Evolutionary conservation across 2,113 vertebrate genomes (phyloP).

Genomic region (Trochalopteron elliotii): DNA sequence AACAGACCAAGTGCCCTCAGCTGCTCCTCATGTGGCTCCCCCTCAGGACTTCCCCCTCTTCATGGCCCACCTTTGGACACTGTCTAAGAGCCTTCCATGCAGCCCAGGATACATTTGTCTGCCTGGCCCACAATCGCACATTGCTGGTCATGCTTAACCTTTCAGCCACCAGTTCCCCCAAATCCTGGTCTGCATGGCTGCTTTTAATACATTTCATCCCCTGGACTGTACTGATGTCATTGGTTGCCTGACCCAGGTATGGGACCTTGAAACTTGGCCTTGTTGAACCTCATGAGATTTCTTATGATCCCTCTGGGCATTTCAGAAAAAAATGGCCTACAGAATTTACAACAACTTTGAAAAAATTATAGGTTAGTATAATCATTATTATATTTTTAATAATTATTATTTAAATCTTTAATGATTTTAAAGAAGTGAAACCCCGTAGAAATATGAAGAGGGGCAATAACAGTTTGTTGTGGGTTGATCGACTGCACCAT

Average conservation of each 20-base stretch:
- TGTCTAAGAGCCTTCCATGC: background rate
- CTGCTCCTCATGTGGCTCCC: background rate
- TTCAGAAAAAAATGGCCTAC: background rate
- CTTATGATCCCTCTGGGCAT: no score
- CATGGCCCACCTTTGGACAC: rapidly evolving
- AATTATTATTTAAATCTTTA: background rate
- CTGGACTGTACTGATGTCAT: background rate
- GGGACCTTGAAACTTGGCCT: background rate
- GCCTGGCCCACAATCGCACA: rapidly evolving
- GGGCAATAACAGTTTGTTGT: background rate
- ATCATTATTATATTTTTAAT: background rate
- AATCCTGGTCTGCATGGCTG: background rate
- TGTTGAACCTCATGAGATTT: background rate
- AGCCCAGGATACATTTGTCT: background rate
- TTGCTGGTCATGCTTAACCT: rapidly evolving
- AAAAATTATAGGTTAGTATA: rapidly evolving
- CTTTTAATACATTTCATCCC: background rate
- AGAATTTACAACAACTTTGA: background rate
- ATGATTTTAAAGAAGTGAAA: background rate
- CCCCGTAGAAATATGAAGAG: background rate
- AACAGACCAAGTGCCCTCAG: background rate
- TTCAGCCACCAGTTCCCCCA: background rate
- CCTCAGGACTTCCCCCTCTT: background rate
- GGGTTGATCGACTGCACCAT: background rate
- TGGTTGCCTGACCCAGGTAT: background rate